Conservation (phyloP, 2,888 invertebrate species). For the Tetragonisca angustula region DNA sequence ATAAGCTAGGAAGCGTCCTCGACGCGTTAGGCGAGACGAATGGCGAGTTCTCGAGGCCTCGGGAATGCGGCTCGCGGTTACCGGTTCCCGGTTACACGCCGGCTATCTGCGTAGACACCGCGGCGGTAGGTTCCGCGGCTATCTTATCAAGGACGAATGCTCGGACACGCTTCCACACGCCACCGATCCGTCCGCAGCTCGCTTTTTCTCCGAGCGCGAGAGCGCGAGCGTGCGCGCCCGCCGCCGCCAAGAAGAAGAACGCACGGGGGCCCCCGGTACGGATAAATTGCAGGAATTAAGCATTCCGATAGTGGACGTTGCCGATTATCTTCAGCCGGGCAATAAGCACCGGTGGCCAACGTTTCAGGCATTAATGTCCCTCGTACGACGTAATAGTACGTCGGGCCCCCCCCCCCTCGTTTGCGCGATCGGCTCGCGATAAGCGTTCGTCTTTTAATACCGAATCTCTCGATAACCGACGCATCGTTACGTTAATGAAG, state of each 20-base stretch:
- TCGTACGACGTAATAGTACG: constrained; percentile 3
- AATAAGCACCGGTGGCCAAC: constrained; percentile 42
- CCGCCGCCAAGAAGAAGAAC: constrained; percentile 36
- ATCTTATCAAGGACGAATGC: constrained; percentile 76
- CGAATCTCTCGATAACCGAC: constrained; percentile 57
- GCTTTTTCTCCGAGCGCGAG: constrained; percentile 40
- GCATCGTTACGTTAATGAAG: constrained; percentile 64
- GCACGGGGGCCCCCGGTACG: constrained; percentile 23
- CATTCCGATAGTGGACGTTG: constrained; percentile 56
- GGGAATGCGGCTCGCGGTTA: constrained; percentile 73
- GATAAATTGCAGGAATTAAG: constrained; percentile 64
- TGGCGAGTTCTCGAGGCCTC: constrained; percentile 58
- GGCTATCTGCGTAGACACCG: constrained; percentile 58
- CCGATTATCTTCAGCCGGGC: constrained; percentile 42
- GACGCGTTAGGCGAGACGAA: constrained; percentile 27
- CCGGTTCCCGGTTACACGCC: constrained; percentile 67
- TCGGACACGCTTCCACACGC: constrained; percentile 61
- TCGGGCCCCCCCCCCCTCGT: constrained; percentile 49
- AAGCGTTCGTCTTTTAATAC: constrained; percentile 51
- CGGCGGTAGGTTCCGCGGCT: constrained; percentile 66
- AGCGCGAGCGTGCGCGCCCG: constrained; percentile 15
- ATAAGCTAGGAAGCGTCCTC: constrained; percentile 58
- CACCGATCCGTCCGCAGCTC: constrained; percentile 59
- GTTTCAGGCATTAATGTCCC: constrained; percentile 52
- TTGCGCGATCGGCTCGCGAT: constrained; percentile 53